Evolutionary conservation across 2,797 vertebrate species (phyloP).

Genomic region (Diplodus puntazzo): DNA sequence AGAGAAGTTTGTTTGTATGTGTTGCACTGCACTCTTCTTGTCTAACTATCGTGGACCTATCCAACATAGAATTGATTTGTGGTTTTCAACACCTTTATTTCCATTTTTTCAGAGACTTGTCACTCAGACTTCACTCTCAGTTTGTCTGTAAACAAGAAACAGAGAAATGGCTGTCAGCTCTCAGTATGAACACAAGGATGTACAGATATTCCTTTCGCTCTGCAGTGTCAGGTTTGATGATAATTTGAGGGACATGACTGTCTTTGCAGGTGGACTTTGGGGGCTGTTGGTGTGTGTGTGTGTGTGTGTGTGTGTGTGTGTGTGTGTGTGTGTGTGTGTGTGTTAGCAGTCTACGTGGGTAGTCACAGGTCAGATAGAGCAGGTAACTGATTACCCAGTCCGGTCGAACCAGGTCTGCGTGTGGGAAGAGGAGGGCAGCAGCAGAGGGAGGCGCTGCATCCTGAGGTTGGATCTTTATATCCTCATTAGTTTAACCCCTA

Average conservation of each 20-base stretch:
- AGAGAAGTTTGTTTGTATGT: too few relatives aligned
- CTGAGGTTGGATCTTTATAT: slow-evolving; percentile 49
- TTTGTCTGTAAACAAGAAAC: slow-evolving; percentile 6
- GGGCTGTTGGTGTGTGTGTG: slow-evolving; percentile 8
- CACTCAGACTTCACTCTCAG: not conserved
- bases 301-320: too few relatives aligned
- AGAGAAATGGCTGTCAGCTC: not conserved
- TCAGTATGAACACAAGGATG: not conserved
- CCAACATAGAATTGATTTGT: too few relatives aligned
- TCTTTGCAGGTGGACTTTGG: slow-evolving; percentile 49
- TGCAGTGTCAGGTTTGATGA: not conserved
- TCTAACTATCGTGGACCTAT: too few relatives aligned
- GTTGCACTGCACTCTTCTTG: not conserved
- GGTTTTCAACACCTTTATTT: not conserved
- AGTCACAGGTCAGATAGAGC: slow-evolving; percentile 69
- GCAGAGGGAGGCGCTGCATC: slow-evolving; percentile 43
- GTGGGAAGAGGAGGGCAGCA: slow-evolving; percentile 56
- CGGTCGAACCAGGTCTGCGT: slow-evolving; percentile 73
- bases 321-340: slow-evolving; percentile 24
- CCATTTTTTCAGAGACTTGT: not conserved
- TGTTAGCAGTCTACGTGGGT: slow-evolving; percentile 26
- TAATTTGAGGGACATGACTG: slow-evolving; percentile 2
- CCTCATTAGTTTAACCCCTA: slow-evolving; percentile 63
- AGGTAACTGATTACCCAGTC: slow-evolving; percentile 86
- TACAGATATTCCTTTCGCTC: too few relatives aligned